Conservation (phyloP, 1,140 invertebrate genomes). For the Eriocheir sinensis region DNA sequence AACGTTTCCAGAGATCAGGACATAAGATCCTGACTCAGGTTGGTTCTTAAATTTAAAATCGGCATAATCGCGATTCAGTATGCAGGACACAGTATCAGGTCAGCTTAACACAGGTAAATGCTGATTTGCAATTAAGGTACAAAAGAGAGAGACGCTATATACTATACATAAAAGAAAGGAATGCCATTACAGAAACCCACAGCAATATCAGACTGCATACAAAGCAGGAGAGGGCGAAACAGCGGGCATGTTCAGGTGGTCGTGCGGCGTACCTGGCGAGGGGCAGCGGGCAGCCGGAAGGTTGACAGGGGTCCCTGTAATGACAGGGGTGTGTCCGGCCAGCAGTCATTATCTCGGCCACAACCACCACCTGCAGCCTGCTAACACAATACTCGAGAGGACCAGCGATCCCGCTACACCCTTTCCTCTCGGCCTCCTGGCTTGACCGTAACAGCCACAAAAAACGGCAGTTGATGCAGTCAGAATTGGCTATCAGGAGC, state of each 20-base stretch:
- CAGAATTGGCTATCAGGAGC: not conserved
- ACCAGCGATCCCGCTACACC: slow-evolving; percentile 17
- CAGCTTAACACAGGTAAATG: slow-evolving; percentile 15
- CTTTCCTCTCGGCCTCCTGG: not conserved
- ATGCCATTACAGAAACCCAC: slow-evolving; percentile 15
- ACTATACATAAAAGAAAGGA: slow-evolving; percentile 26
- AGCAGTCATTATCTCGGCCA: slow-evolving; percentile 15
- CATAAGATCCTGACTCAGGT: not conserved
- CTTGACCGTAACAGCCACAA: slow-evolving; percentile 13
- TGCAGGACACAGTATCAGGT: not conserved
- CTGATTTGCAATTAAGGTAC: not conserved
- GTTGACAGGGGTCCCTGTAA: slow-evolving; percentile 50
- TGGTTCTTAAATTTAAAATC: not conserved
- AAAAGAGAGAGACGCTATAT: slow-evolving; percentile 12
- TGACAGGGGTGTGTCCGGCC: slow-evolving; percentile 36
- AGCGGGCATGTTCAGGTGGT: slow-evolving; percentile 31
- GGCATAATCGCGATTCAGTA: not conserved
- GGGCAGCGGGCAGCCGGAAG: slow-evolving; percentile 46
- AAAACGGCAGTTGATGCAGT: not conserved
- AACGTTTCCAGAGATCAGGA: not conserved
- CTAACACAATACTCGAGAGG: slow-evolving; percentile 35
- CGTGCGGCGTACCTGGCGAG: slow-evolving; percentile 15
- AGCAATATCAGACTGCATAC: slow-evolving; percentile 29
- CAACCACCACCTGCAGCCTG: slow-evolving; percentile 42
- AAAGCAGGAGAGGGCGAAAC: slow-evolving; percentile 8